A percentile compares a stretch with the other conserved stretches of the same genome.
phyloP scores from a whole-genome alignment of 2,113 vertebrate species.

The Microcebus jonahi region DNA sequence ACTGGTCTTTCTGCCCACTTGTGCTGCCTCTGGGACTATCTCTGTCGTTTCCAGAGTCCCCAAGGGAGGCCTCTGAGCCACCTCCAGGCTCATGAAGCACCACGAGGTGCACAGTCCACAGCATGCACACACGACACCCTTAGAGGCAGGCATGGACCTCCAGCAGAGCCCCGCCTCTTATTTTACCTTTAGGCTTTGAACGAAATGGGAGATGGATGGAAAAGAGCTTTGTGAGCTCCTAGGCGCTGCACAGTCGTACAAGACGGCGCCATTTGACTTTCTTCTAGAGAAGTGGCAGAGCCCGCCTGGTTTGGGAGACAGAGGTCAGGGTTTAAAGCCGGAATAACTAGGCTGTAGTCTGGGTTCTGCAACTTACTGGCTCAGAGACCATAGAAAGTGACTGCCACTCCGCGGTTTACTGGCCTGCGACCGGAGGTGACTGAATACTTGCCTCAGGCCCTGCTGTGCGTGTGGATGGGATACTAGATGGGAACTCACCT shows the following conservation, averaged over 20 bases:
- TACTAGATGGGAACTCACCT: rapidly evolving
- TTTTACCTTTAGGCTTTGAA: not conserved
- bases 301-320: not conserved
- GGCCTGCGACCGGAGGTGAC: not conserved
- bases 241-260: not conserved
- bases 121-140: not conserved
- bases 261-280: not conserved
- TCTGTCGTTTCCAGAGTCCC: not conserved
- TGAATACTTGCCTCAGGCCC: too few species aligned
- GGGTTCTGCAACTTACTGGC: not conserved
- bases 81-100: rapidly evolving
- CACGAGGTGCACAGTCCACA: too few species aligned
- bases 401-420: not conserved
- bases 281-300: not conserved
- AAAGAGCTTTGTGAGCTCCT: not conserved
- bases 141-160: not conserved
- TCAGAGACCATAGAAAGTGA: not conserved
- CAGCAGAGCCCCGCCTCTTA: not conserved
- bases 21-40: not conserved
- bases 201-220: not conserved
- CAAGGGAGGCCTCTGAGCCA: not conserved
- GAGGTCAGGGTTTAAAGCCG: not conserved
- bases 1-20: not conserved
- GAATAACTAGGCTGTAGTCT: not conserved
- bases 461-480: rapidly evolving